These are phyloP conservation scores for Gambusia holbrooki DNA, from an alignment of 2,113 vertebrate species.

Conservation along the genomic window DNA sequence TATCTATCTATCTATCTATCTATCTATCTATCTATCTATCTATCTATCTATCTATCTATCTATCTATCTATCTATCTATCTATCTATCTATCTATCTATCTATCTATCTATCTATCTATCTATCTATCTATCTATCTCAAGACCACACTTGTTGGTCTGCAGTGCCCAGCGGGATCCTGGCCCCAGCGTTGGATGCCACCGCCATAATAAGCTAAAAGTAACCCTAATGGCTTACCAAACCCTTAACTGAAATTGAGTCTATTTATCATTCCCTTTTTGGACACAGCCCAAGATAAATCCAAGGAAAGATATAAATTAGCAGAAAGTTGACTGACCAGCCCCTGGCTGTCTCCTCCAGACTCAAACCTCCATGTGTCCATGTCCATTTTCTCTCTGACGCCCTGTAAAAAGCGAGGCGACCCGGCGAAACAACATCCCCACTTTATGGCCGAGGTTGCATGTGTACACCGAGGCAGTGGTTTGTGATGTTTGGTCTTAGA, in stretches of 20 bases:
- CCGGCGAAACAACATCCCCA: conserved; percentile 24
- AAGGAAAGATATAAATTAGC: conserved; percentile 53
- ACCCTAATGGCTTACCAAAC: too few relatives aligned
- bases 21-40: conserved; percentile 3
- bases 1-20: conserved; percentile 1
- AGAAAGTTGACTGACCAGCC: conserved; percentile 44
- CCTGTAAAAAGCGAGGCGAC: conserved; percentile 22
- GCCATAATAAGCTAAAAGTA: too few relatives aligned
- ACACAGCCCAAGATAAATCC: conserved; percentile 44
- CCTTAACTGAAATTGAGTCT: neutral
- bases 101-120: neutral
- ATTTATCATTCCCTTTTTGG: conserved; percentile 51
- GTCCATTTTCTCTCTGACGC: conserved; percentile 16
- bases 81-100: neutral
- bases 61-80: neutral
- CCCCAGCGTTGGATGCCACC: too few relatives aligned
- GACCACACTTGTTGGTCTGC: too few relatives aligned
- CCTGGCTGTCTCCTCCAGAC: conserved; percentile 48
- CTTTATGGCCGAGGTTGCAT: neutral
- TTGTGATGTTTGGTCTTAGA: neutral
- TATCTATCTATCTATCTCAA: too few relatives aligned
- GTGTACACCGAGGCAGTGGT: neutral
- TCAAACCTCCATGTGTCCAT: conserved; percentile 32
- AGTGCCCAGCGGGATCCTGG: too few relatives aligned
- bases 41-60: neutral